phyloP scores from a whole-genome alignment of 2,888 invertebrate species.

The Elmis aenea region DNA sequence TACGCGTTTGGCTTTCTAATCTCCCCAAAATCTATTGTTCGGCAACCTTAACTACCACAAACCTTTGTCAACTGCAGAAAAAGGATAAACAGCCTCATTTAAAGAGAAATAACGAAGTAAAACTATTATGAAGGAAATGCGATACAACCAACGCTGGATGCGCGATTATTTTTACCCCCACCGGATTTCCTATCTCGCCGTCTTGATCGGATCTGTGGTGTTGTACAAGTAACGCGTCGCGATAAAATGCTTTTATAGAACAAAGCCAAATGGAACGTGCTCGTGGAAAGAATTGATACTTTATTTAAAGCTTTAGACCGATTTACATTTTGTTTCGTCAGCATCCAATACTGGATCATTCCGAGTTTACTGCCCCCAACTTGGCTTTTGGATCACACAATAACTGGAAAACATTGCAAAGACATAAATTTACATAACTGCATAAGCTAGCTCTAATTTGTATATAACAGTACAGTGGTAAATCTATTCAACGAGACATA shows the following conservation, averaged over 20 bases:
- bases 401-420: too few species aligned
- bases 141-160: constrained; percentile 10
- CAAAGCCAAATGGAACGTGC: constrained; percentile 15
- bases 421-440: too few species aligned
- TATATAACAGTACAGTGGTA: too few species aligned
- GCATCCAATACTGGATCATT: too few species aligned
- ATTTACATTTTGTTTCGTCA: constrained; percentile 18
- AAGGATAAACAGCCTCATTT: constrained; percentile 4
- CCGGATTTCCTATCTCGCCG: constrained; percentile 18
- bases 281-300: constrained; percentile 16
- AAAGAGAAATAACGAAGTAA: constrained; percentile 6
- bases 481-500: too few species aligned
- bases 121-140: constrained; percentile 12
- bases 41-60: constrained; percentile 5
- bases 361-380: too few species aligned
- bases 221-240: constrained; percentile 17
- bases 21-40: constrained; percentile 8
- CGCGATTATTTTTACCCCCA: constrained; percentile 15
- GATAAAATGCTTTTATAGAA: constrained; percentile 23
- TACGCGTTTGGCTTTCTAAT: constrained; percentile 15
- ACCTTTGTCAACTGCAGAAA: constrained; percentile 4
- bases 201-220: constrained; percentile 15
- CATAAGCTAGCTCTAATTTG: too few species aligned
- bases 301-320: constrained; percentile 16
- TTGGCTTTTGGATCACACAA: too few species aligned